Base-by-base conservation (phyloP, 2,888 invertebrate species). In the Drosophila affinis region DNA sequence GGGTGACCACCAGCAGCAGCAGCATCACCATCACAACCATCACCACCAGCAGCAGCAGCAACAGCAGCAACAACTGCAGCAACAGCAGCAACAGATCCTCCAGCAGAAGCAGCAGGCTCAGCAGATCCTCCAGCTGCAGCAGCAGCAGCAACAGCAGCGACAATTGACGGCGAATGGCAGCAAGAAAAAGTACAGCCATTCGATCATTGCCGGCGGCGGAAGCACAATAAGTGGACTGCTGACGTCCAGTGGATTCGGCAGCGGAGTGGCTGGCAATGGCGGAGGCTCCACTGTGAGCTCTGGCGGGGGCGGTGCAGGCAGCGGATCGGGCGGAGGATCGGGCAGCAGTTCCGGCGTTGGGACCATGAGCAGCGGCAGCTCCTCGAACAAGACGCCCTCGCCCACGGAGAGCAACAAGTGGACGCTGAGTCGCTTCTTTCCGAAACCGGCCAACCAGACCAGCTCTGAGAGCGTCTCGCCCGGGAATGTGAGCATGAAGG, bases 391-490 rank as follows among this genome's bases (percentile, higher is more conserved):
- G 60, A 90, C 91, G 14, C 90, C 90, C 0, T 90, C 91, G 45
- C 91, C 91, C 3, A 86, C 90, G 47, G 91, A 91, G 68, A 87
- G 90, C 69, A 91, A 90, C 59, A 89, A 90, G 62, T 91, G 91
- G 91, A 85, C 81, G 44, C 78, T 91, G 32, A 88, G 89, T 62
- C 83, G 87, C 9, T 91, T 90, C 59, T 91, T 91, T 58, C 87
- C 79, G 4, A 91, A 91, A 62, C 88, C 85, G 72, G 54, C 85
- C 69, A 65, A 81, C 68, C 59, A 81, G 75, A 57, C 90, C 64
- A 69, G 80, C 71, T 72, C 81, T 59, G 85, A 85, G 75, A 91
- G 81, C 21, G 80, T 80, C 12, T 90, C 91, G 39, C 90, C 91
- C 69, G 89, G 88, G 32, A 86, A 88, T 53, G 87, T 81, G 59